Percentiles rank a stretch among this genome's conserved stretches.
Evolutionary conservation across 2,113 vertebrate species (phyloP).

Genomic region (Lontra canadensis): DNA sequence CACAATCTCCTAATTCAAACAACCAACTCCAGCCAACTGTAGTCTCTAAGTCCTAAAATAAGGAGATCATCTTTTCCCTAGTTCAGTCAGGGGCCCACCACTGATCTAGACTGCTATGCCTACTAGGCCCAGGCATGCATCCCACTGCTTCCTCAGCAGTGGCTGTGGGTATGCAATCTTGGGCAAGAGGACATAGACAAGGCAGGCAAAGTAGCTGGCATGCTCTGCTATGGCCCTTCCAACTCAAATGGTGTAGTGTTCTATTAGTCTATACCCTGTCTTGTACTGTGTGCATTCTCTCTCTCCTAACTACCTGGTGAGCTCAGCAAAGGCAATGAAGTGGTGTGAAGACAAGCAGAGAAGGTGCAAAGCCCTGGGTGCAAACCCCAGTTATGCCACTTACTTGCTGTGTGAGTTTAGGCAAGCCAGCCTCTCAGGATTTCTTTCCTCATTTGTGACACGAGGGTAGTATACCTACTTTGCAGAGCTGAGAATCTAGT

Average conservation of each 20-base stretch:
- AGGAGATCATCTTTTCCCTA: neutral
- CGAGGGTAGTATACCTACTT: fast-evolving
- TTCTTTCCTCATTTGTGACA: neutral
- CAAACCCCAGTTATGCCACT: neutral
- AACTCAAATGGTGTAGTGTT: neutral
- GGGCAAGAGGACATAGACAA: neutral
- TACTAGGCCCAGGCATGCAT: too few species aligned
- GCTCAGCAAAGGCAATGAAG: neutral
- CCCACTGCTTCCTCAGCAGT: neutral
- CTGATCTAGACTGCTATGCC: neutral
- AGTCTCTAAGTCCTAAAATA: neutral
- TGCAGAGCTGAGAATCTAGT: neutral
- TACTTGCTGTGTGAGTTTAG: neutral
- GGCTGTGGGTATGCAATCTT: too few species aligned
- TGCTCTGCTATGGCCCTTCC: neutral
- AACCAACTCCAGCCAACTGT: neutral
- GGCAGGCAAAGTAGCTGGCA: neutral
- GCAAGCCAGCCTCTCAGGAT: neutral
- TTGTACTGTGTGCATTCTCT: neutral
- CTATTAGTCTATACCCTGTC: neutral
- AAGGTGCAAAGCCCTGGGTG: neutral
- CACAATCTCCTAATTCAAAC: neutral
- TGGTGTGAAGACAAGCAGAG: neutral
- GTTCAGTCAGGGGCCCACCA: neutral
- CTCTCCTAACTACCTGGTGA: neutral